Conservation (phyloP, 2,113 vertebrate species). For the Lipotes vexillifer region DNA sequence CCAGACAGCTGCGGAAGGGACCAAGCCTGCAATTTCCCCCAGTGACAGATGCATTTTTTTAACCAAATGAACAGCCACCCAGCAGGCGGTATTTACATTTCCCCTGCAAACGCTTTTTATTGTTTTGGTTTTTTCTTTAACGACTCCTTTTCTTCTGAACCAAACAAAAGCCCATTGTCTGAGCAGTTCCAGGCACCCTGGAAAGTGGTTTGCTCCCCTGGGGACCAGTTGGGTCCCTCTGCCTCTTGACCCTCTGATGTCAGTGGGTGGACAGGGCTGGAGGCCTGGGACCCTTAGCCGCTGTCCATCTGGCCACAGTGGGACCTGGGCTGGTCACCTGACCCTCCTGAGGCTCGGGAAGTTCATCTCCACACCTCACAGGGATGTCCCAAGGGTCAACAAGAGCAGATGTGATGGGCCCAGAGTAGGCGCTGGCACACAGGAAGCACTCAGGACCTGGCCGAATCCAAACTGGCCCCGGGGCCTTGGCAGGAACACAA, state of each 20-base stretch:
- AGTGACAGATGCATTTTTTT: not conserved
- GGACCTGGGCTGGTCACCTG: not conserved
- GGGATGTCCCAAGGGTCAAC: not conserved
- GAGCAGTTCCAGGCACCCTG: not conserved
- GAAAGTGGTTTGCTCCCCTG: not conserved
- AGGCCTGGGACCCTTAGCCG: not conserved
- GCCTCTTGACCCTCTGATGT: not conserved
- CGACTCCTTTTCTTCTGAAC: not conserved
- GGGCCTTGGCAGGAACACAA: not conserved
- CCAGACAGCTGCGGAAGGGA: not conserved
- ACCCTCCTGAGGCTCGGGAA: not conserved
- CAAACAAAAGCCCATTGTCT: constrained; percentile 41
- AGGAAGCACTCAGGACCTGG: not conserved
- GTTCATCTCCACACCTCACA: not conserved
- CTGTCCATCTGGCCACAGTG: not conserved
- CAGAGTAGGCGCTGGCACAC: not conserved
- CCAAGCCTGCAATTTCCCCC: not conserved
- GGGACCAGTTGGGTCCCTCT: not conserved
- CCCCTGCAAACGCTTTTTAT: constrained; percentile 27
- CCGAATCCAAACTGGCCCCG: not conserved
- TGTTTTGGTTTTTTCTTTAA: constrained; percentile 1
- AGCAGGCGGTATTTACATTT: not conserved
- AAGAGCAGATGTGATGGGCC: not conserved
- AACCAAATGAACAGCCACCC: not conserved
- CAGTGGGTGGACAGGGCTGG: not conserved